Evolutionary conservation across 2,888 invertebrate species (phyloP).

Genomic region (Drosophila rubida): DNA sequence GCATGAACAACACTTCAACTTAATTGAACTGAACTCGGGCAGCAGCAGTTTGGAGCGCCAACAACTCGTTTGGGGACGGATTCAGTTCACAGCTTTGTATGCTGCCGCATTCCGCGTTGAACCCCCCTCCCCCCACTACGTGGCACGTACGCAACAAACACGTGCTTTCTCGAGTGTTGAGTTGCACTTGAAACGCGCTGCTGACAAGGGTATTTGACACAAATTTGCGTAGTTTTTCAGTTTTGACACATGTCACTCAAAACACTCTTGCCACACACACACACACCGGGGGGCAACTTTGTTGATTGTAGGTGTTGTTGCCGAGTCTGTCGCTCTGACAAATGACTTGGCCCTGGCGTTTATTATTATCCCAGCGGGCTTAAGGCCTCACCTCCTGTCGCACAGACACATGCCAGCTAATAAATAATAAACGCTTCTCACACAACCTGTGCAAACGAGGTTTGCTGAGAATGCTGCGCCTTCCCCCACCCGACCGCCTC

Average conservation of each 20-base stretch:
- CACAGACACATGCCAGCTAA: conserved; percentile 52
- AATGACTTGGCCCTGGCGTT: conserved; percentile 71
- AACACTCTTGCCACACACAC: conserved; percentile 31
- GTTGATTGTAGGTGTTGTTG: conserved; percentile 31
- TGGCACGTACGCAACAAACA: conserved; percentile 13
- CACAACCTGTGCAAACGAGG: conserved; percentile 57
- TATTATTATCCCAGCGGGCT: conserved; percentile 77
- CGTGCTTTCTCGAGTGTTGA: conserved; percentile 49
- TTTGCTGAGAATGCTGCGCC: conserved; percentile 12
- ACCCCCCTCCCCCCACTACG: conserved; percentile 4
- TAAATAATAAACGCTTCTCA: conserved; percentile 71
- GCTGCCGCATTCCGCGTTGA: conserved; percentile 9
- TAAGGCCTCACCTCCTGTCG: conserved; percentile 60
- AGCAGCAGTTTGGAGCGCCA: neutral
- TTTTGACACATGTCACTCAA: conserved; percentile 81
- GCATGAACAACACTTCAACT: conserved; percentile 25
- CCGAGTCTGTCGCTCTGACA: conserved; percentile 57
- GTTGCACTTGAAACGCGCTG: conserved; percentile 74
- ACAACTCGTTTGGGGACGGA: conserved; percentile 20
- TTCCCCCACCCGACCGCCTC: conserved; percentile 17
- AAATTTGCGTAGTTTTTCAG: conserved; percentile 82
- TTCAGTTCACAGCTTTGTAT: conserved; percentile 5
- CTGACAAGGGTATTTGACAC: conserved; percentile 84
- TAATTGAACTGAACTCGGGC: conserved; percentile 3
- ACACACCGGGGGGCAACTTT: conserved; percentile 16